These are phyloP conservation scores for Cyprinella venusta DNA, from an alignment of 2,797 vertebrate genomes.

Conservation along the genomic window DNA sequence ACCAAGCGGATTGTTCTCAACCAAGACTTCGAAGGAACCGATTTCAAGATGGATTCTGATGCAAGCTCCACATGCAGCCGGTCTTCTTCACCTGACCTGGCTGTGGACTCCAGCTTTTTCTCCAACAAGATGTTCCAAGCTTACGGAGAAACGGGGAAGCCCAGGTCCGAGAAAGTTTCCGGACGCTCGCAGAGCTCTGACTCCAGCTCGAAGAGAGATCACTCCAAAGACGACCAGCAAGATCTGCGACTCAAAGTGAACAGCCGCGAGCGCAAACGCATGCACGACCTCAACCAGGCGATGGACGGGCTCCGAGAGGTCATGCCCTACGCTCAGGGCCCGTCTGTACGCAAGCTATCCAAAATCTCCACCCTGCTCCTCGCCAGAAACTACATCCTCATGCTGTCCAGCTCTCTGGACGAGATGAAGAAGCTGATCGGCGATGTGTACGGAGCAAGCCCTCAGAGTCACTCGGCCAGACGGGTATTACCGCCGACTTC, in stretches of 20 bases:
- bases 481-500: conserved; percentile 55
- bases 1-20: neutral
- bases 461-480: conserved; percentile 66
- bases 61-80: conserved; percentile 79
- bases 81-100: conserved; percentile 81
- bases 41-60: conserved; percentile 80
- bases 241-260: conserved; percentile 85
- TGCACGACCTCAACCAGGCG: conserved; percentile 86
- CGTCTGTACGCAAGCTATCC: conserved; percentile 84
- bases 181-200: neutral
- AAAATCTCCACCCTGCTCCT: conserved; percentile 85
- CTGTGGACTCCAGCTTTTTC: conserved; percentile 77
- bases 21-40: neutral
- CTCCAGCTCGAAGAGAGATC: conserved; percentile 63
- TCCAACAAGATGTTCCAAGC: conserved; percentile 80
- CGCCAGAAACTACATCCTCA: conserved; percentile 86
- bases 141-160: conserved; percentile 58
- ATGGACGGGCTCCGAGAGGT: conserved; percentile 87
- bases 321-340: conserved; percentile 85
- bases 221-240: conserved; percentile 73
- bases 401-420: conserved; percentile 84
- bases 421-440: conserved; percentile 86
- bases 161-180: neutral
- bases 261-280: conserved; percentile 84
- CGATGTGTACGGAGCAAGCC: conserved; percentile 78